Conservation (phyloP, 2,888 invertebrate species). For the Disparrhopalites patrizii region DNA sequence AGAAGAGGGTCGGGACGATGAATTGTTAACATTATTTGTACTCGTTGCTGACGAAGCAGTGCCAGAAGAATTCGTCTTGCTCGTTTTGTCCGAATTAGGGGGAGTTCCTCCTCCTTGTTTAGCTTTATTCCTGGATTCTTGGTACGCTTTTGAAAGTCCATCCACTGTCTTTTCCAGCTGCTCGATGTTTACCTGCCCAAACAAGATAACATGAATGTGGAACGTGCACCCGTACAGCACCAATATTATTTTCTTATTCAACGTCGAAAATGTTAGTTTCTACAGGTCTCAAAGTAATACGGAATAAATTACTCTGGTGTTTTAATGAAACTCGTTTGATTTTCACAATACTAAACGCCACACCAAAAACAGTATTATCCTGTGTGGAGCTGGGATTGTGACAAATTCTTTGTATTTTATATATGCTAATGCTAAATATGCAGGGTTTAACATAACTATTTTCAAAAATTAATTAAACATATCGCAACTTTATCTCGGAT, state of each 20-base stretch:
- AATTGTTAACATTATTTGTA: background rate
- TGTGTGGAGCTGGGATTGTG: no score
- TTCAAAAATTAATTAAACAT: background rate
- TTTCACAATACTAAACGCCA: background rate
- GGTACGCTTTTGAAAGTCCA: conserved; percentile 66
- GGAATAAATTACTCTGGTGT: no score
- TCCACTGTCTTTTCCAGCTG: conserved; percentile 70
- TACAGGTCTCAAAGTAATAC: no score
- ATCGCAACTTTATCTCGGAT: no score
- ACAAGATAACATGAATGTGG: conserved; percentile 5
- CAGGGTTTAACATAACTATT: no score
- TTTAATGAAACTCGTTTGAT: background rate
- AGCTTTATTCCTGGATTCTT: conserved; percentile 60
- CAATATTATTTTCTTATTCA: no score
- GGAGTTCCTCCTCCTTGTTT: conserved; percentile 30
- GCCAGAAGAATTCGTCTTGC: background rate
- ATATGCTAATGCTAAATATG: no score
- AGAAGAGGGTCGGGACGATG: background rate
- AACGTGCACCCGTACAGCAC: background rate
- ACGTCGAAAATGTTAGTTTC: no score
- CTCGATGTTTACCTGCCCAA: conserved; percentile 62
- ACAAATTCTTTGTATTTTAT: no score
- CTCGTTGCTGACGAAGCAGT: background rate
- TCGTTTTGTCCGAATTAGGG: background rate
- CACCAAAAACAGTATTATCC: background rate